Evolutionary conservation across 2,888 invertebrate species (phyloP).

Genomic region (Aphidoletes aphidimyza): DNA sequence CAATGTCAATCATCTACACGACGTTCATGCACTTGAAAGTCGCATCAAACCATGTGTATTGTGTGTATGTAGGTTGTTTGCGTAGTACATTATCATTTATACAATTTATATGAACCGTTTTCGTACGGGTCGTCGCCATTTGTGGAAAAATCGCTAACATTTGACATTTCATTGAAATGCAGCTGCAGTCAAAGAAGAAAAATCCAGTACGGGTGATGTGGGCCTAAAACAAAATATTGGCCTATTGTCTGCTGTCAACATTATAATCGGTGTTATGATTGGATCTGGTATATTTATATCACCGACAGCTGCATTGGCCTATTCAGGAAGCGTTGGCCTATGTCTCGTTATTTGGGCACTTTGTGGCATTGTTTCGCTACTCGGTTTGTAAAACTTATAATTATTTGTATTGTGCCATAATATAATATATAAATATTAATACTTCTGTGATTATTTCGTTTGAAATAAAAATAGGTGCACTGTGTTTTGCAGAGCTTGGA

Average conservation of each 20-base stretch:
- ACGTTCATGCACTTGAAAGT: too few relatives aligned
- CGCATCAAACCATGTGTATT: too few relatives aligned
- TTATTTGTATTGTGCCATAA: not conserved
- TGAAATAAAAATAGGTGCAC: constrained; percentile 70
- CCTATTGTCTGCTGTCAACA: constrained; percentile 81
- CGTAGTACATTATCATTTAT: too few relatives aligned
- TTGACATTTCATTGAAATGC: not conserved
- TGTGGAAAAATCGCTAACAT: not conserved
- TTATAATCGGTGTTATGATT: constrained; percentile 90
- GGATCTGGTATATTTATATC: constrained; percentile 91
- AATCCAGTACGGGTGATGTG: constrained; percentile 61
- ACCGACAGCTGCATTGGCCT: constrained; percentile 78
- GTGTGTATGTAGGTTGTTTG: too few relatives aligned
- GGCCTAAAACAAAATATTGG: constrained; percentile 80
- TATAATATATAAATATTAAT: constrained; percentile 53
- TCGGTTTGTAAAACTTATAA: constrained; percentile 71
- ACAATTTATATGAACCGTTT: too few relatives aligned
- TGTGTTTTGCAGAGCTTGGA: constrained; percentile 84
- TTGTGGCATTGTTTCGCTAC: constrained; percentile 81
- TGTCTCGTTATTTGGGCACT: constrained; percentile 82
- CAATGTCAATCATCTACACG: too few relatives aligned
- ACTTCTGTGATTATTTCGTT: too few relatives aligned
- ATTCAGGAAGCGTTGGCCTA: constrained; percentile 83
- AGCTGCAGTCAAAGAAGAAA: constrained; percentile 39
- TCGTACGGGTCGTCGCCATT: not conserved